These are phyloP conservation scores for Ophioninae sp. DNA, from an alignment of 2,888 invertebrate genomes.

Conservation along the genomic window DNA sequence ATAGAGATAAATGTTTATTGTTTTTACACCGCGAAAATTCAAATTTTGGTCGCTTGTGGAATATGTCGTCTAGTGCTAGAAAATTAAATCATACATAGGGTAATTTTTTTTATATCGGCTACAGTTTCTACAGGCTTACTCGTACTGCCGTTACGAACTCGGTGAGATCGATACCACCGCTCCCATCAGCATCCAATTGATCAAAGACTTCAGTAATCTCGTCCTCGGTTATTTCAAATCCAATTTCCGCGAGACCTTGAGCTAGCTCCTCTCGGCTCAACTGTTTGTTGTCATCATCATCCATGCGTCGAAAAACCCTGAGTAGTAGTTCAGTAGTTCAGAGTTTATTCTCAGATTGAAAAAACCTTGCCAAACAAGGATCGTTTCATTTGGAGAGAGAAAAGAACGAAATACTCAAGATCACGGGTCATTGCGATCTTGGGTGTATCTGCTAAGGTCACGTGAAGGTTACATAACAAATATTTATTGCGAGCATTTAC, in stretches of 20 bases:
- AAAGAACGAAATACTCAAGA: too few relatives aligned
- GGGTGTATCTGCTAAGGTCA: too few relatives aligned
- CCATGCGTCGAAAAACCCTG: conserved; percentile 94
- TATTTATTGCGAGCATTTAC: too few relatives aligned
- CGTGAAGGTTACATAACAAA: too few relatives aligned
- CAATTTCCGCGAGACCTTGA: conserved; percentile 89
- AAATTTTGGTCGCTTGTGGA: too few relatives aligned
- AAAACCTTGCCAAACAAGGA: not conserved
- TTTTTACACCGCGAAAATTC: too few relatives aligned
- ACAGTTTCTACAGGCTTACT: conserved; percentile 82
- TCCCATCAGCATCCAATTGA: conserved; percentile 90
- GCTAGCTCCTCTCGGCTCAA: conserved; percentile 91
- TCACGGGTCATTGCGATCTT: too few relatives aligned
- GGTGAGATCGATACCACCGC: conserved; percentile 92
- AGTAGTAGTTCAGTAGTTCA: not conserved
- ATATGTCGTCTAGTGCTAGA: too few relatives aligned
- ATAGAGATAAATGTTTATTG: too few relatives aligned
- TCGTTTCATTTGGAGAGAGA: too few relatives aligned
- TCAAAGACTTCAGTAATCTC: conserved; percentile 87
- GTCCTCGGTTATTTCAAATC: conserved; percentile 86
- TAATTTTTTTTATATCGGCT: too few relatives aligned
- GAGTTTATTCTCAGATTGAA: not conserved
- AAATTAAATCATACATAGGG: too few relatives aligned
- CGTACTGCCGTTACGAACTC: conserved; percentile 93
- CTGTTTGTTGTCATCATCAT: conserved; percentile 93